phyloP scores from a whole-genome alignment of 1,140 invertebrate species.

The Drosophila jambulina region DNA sequence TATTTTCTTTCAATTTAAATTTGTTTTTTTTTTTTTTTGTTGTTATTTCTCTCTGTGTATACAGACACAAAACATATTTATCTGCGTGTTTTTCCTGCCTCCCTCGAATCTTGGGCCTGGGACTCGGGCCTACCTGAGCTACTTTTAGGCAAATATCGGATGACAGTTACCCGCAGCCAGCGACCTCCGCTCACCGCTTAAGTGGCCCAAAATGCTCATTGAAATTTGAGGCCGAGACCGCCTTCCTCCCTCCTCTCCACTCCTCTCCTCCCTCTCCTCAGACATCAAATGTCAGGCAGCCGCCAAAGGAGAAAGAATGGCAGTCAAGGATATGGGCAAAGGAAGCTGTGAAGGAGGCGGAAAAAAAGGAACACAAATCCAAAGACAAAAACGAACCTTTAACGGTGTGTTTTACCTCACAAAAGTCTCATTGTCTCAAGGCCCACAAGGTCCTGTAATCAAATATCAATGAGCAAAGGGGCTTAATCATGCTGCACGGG shows the following conservation, averaged over 20 bases:
- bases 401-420: slow-evolving; percentile 10
- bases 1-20: background rate
- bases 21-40: too few relatives aligned
- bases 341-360: slow-evolving; percentile 10
- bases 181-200: slow-evolving; percentile 35
- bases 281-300: slow-evolving; percentile 70
- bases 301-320: slow-evolving; percentile 23
- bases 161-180: slow-evolving; percentile 36
- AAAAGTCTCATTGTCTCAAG: slow-evolving; percentile 34
- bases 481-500: background rate
- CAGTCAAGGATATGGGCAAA: slow-evolving; percentile 15
- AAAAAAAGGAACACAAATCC: slow-evolving; percentile 3
- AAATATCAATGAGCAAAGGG: slow-evolving; percentile 27
- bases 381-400: slow-evolving; percentile 14
- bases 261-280: background rate
- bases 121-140: slow-evolving; percentile 33
- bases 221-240: slow-evolving; percentile 65
- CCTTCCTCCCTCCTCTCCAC: background rate
- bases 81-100: slow-evolving; percentile 13
- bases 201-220: slow-evolving; percentile 61
- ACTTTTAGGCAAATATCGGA: slow-evolving; percentile 50
- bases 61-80: background rate
- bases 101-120: background rate
- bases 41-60: background rate
- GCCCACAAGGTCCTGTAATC: slow-evolving; percentile 13